A percentile compares a stretch with the other conserved stretches of the same genome.
phyloP scores from a whole-genome alignment of 2,888 invertebrate species.

The Nomada fucata region DNA sequence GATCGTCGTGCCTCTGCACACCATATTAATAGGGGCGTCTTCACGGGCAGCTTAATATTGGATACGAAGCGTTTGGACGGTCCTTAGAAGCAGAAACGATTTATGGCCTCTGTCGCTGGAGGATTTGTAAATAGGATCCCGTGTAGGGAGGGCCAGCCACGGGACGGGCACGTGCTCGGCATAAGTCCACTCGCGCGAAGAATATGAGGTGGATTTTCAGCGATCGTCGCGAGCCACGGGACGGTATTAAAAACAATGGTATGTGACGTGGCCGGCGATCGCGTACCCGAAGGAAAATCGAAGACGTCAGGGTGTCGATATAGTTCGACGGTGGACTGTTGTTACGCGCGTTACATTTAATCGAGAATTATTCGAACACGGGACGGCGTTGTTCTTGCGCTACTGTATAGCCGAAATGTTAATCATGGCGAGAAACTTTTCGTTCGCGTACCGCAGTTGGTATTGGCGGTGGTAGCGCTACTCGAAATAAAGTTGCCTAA shows the following conservation, averaged over 20 bases:
- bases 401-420: too few species aligned
- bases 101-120: constrained; percentile 66
- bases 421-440: too few species aligned
- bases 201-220: constrained; percentile 20
- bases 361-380: too few species aligned
- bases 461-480: too few species aligned
- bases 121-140: constrained; percentile 75
- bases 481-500: too few species aligned
- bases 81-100: constrained; percentile 73
- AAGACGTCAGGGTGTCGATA: too few species aligned
- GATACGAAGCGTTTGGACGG: constrained; percentile 59
- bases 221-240: constrained; percentile 7
- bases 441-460: too few species aligned
- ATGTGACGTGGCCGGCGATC: background rate
- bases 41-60: constrained; percentile 68
- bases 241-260: constrained; percentile 43
- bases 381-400: too few species aligned
- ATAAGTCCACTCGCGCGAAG: constrained; percentile 45
- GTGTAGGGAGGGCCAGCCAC: constrained; percentile 53
- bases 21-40: constrained; percentile 68
- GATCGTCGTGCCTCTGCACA: constrained; percentile 53
- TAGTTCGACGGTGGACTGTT: too few species aligned
- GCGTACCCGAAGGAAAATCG: too few species aligned
- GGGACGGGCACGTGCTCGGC: constrained; percentile 58
- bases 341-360: too few species aligned